phyloP scores from a whole-genome alignment of 2,888 invertebrate genomes.

The Mimachlamys varia region DNA sequence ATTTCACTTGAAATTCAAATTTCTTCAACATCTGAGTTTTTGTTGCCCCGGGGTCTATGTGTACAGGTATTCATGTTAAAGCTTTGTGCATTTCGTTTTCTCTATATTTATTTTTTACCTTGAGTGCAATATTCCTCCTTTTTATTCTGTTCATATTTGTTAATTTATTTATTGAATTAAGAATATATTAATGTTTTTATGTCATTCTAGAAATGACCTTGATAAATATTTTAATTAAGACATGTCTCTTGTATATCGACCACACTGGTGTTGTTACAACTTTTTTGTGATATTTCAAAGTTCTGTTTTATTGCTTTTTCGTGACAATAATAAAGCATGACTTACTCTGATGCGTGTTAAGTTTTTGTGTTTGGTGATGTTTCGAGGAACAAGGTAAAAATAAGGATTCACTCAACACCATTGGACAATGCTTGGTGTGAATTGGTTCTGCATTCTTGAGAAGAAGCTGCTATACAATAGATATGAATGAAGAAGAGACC shows the following conservation, averaged over 20 bases:
- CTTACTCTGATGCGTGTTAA: background rate
- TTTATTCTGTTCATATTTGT: background rate
- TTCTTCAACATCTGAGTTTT: background rate
- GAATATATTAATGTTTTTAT: background rate
- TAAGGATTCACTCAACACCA: too few species aligned
- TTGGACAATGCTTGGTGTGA: too few species aligned
- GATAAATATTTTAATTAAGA: background rate
- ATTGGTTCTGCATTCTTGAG: too few species aligned
- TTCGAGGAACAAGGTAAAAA: background rate
- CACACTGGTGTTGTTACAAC: background rate
- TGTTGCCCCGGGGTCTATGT: background rate
- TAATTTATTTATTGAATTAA: constrained; percentile 12
- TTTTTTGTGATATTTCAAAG: background rate
- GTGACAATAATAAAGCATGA: constrained; percentile 27
- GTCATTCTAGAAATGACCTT: background rate
- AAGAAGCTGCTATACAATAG: too few species aligned
- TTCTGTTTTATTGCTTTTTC: constrained; percentile 8
- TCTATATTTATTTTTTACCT: background rate
- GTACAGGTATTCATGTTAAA: background rate
- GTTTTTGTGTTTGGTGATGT: background rate
- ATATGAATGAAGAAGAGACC: too few species aligned
- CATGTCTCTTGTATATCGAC: background rate
- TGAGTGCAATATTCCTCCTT: constrained; percentile 15
- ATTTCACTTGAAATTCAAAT: background rate
- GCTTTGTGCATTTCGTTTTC: background rate